Evolutionary conservation across 1,140 invertebrate species (phyloP).

Genomic region (Eumeta japonica): DNA sequence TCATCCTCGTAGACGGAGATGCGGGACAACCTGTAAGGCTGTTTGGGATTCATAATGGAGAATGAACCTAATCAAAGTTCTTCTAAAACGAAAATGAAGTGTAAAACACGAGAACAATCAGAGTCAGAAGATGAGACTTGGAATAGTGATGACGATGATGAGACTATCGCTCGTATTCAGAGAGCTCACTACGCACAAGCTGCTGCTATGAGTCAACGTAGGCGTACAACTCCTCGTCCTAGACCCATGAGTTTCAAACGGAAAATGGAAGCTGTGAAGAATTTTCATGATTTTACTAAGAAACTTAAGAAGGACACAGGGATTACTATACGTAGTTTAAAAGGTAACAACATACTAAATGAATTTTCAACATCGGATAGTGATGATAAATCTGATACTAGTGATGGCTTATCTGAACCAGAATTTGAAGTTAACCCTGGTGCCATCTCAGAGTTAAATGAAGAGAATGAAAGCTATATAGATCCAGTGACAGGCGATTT

Average conservation of each 20-base stretch:
- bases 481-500: constrained; percentile 56
- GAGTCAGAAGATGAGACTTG: constrained; percentile 39
- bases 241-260: constrained; percentile 45
- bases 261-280: constrained; percentile 53
- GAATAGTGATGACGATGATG: constrained; percentile 49
- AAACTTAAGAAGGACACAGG: constrained; percentile 56
- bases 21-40: too few species aligned
- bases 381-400: constrained; percentile 30
- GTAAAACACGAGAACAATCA: constrained; percentile 22
- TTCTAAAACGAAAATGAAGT: constrained; percentile 32
- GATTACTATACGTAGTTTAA: constrained; percentile 51
- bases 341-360: constrained; percentile 51
- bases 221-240: constrained; percentile 26
- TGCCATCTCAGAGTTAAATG: constrained; percentile 47
- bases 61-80: constrained; percentile 32
- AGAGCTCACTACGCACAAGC: constrained; percentile 45
- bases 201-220: constrained; percentile 41
- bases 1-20: too few species aligned
- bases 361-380: constrained; percentile 50
- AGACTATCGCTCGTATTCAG: constrained; percentile 47
- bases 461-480: constrained; percentile 53
- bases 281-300: constrained; percentile 54
- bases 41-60: too few species aligned
- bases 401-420: constrained; percentile 51
- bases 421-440: constrained; percentile 51